These are phyloP conservation scores for Cistogaster globosa DNA, from an alignment of 2,888 invertebrate species.

Conservation along the genomic window DNA sequence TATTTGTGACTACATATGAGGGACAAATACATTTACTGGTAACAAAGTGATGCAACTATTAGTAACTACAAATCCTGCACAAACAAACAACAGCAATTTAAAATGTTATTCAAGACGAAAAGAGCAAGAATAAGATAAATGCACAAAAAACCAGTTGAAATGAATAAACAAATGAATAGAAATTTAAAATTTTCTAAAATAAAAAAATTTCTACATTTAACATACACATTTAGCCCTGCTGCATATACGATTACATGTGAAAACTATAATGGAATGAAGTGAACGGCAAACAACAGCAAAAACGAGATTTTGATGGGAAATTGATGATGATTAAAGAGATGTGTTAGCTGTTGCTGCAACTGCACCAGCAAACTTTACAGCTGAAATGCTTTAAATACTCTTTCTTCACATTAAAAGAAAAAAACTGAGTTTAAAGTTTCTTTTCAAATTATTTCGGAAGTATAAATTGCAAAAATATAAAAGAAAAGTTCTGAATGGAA, in stretches of 20 bases:
- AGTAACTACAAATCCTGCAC: conserved; percentile 29
- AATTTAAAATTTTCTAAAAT: conserved; percentile 18
- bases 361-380: conserved; percentile 11
- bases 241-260: neutral
- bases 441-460: conserved; percentile 16
- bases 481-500: neutral
- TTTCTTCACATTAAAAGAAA: neutral
- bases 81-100: conserved; percentile 9
- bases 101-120: conserved; percentile 39
- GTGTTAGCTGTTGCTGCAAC: conserved; percentile 40
- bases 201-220: conserved; percentile 30
- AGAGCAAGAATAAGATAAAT: conserved; percentile 44
- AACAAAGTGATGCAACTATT: conserved; percentile 22
- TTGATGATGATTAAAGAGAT: conserved; percentile 81
- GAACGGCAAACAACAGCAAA: conserved; percentile 29
- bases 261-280: conserved; percentile 24
- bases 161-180: conserved; percentile 21
- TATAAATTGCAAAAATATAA: neutral
- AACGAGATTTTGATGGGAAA: conserved; percentile 82
- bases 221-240: conserved; percentile 9
- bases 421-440: conserved; percentile 12
- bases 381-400: neutral
- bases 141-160: conserved; percentile 42
- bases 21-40: neutral
- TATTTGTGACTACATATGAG: neutral